phyloP scores from a whole-genome alignment of 2,113 vertebrate genomes.

The Rhinogobius similis region DNA sequence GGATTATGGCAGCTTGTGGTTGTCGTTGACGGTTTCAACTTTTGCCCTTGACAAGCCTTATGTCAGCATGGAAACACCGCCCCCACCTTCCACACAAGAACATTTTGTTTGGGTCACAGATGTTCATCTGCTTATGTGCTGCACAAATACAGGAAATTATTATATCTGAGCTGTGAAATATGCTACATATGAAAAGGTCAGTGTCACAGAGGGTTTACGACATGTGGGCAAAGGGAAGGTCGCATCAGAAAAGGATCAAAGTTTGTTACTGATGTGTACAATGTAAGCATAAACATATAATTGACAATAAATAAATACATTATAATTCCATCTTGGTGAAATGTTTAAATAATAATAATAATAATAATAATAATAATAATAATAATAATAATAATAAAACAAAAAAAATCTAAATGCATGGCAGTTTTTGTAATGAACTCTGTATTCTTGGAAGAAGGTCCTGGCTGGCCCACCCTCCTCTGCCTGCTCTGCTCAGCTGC shows the following conservation, averaged over 20 bases:
- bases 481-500: conserved; percentile 40
- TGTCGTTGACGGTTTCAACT: conserved; percentile 37
- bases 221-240: not conserved
- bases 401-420: not conserved
- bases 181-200: conserved; percentile 1
- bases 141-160: conserved; percentile 23
- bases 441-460: conserved; percentile 32
- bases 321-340: not conserved
- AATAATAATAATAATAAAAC: too few relatives aligned
- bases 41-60: conserved; percentile 31
- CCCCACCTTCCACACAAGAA: conserved; percentile 14
- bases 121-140: conserved; percentile 25
- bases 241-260: not conserved
- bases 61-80: conserved; percentile 15
- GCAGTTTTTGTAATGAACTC: not conserved
- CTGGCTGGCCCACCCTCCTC: conserved; percentile 20
- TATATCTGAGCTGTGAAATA: conserved; percentile 9
- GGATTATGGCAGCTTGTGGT: conserved; percentile 50
- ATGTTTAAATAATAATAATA: too few relatives aligned
- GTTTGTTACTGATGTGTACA: not conserved
- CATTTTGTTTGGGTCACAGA: conserved; percentile 27
- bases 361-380: too few relatives aligned
- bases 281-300: not conserved
- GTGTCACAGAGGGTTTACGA: not conserved
- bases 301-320: not conserved